Percentiles rank a stretch among this genome's conserved stretches.
Evolutionary conservation across 2,113 vertebrate species (phyloP).

Genomic region (Panthera tigris): DNA sequence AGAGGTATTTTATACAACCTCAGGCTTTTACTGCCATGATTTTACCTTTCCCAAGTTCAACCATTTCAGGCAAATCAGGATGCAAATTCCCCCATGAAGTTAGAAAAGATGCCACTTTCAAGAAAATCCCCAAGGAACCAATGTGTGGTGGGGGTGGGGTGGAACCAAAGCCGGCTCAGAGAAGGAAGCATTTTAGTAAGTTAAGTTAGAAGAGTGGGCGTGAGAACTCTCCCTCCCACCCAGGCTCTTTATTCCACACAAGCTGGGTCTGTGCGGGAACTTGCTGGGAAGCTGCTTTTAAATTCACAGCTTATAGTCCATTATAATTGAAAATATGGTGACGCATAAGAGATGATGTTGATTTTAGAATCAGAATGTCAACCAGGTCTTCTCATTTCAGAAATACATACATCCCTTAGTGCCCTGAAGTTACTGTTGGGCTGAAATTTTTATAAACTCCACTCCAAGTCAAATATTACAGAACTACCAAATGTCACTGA

Average conservation of each 20-base stretch:
- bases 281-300: constrained; percentile 34
- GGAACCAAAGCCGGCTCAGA: neutral
- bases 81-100: neutral
- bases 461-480: constrained; percentile 73
- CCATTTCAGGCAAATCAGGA: neutral
- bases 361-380: constrained; percentile 77
- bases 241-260: neutral
- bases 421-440: constrained; percentile 53
- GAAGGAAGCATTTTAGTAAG: neutral
- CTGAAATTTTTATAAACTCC: constrained; percentile 77
- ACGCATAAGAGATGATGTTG: constrained; percentile 72
- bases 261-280: neutral
- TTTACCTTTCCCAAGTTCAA: neutral
- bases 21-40: neutral
- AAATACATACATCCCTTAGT: constrained; percentile 56
- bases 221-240: neutral
- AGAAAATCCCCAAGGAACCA: neutral
- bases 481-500: constrained; percentile 70
- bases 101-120: constrained; percentile 31
- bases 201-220: neutral
- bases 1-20: neutral
- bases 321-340: constrained; percentile 77
- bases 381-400: constrained; percentile 72
- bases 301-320: constrained; percentile 60
- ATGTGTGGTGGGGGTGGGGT: too few species aligned